A percentile compares a stretch with the other conserved stretches of the same genome.
Conservation (phyloP, 2,888 invertebrate species). For the Disparrhopalites patrizii region DNA sequence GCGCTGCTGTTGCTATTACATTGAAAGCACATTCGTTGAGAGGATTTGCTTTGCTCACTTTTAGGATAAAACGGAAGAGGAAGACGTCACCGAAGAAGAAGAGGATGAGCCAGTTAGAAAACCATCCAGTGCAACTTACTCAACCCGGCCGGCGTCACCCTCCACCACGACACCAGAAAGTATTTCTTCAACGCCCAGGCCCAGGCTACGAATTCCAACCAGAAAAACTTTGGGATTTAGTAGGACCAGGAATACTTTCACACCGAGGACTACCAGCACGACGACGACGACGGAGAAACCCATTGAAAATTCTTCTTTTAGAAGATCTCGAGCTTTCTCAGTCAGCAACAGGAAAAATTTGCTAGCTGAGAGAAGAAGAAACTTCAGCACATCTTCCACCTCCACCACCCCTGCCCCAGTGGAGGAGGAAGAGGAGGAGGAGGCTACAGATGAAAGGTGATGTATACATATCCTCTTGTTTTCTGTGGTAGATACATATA, state of each 20-base stretch:
- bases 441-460: conserved; percentile 30
- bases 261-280: conserved; percentile 9
- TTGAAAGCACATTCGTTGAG: background rate
- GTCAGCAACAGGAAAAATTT: conserved; percentile 42
- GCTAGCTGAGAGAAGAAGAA: conserved; percentile 30
- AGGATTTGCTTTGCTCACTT: no score
- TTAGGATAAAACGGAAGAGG: conserved; percentile 36
- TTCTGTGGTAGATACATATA: background rate
- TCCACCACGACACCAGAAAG: conserved; percentile 24
- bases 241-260: conserved; percentile 24
- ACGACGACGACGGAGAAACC: conserved; percentile 34
- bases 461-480: conserved; percentile 11
- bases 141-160: conserved; percentile 24
- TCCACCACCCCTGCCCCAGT: conserved; percentile 34
- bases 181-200: conserved; percentile 22
- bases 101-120: conserved; percentile 36
- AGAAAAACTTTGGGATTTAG: conserved; percentile 37
- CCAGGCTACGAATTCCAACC: conserved; percentile 41
- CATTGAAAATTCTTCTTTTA: conserved; percentile 23
- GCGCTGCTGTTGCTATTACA: background rate
- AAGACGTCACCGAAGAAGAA: conserved; percentile 36
- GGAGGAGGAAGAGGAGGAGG: conserved; percentile 14
- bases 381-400: conserved; percentile 25
- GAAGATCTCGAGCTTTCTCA: conserved; percentile 38
- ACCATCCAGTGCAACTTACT: conserved; percentile 30